These are phyloP conservation scores for Enoplosus armatus DNA, from an alignment of 2,797 vertebrate species.

Conservation along the genomic window DNA sequence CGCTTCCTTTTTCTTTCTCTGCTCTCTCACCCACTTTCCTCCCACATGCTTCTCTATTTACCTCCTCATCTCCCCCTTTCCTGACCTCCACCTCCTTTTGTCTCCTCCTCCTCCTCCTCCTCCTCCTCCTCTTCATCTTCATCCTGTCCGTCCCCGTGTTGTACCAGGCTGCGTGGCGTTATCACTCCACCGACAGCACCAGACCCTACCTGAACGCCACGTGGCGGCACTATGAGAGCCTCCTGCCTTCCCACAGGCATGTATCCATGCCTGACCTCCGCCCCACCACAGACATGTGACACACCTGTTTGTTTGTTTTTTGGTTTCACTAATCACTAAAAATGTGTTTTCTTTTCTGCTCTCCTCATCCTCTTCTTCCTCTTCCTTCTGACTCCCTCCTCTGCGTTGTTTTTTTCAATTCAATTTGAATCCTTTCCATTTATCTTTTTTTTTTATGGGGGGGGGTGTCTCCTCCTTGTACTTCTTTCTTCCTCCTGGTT, in stretches of 20 bases:
- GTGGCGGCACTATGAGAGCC: slow-evolving; percentile 89
- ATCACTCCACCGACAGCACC: slow-evolving; percentile 88
- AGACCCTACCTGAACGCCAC: slow-evolving; percentile 88
- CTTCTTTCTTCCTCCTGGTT: slow-evolving; percentile 66
- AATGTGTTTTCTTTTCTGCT: slow-evolving; percentile 54
- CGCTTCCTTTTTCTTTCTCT: slow-evolving; percentile 12
- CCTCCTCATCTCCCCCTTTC: not conserved
- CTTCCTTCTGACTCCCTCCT: slow-evolving; percentile 48
- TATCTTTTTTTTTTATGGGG: slow-evolving; percentile 52
- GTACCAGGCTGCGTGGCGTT: slow-evolving; percentile 90
- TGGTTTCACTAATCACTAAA: slow-evolving; percentile 89
- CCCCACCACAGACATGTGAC: slow-evolving; percentile 70
- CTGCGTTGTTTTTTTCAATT: slow-evolving; percentile 36
- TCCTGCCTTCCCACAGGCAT: slow-evolving; percentile 90
- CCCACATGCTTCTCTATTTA: slow-evolving; percentile 6
- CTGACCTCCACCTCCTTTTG: not conserved
- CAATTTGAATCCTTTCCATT: slow-evolving; percentile 45
- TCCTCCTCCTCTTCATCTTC: slow-evolving; percentile 37
- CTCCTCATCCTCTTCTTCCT: slow-evolving; percentile 79
- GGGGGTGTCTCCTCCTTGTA: slow-evolving; percentile 58
- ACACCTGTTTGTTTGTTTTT: slow-evolving; percentile 70
- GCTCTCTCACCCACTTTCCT: slow-evolving; percentile 18
- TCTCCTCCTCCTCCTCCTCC: slow-evolving; percentile 25
- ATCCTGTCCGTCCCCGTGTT: slow-evolving; percentile 49
- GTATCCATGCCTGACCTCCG: slow-evolving; percentile 86